A percentile compares a stretch with the other conserved stretches of the same genome.
Conservation (phyloP, 1,140 invertebrate genomes). For the Aphelinus certus region DNA sequence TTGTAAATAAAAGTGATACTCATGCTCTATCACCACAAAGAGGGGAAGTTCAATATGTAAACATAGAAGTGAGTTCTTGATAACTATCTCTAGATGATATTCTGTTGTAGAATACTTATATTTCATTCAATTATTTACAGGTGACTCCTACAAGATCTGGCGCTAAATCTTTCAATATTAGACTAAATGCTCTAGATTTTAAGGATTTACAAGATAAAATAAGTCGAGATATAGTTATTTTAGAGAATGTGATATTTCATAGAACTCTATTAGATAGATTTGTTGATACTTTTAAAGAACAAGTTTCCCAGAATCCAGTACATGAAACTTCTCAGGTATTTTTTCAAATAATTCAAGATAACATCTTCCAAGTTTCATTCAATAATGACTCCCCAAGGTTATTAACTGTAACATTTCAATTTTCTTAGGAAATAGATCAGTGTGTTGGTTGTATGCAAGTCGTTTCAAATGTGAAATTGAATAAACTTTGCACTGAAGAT, state of each 20-base stretch:
- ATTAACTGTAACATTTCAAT: constrained; percentile 29
- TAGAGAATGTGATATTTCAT: constrained; percentile 81
- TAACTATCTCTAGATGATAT: background rate
- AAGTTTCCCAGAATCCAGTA: constrained; percentile 77
- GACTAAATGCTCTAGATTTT: constrained; percentile 82
- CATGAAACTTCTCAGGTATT: constrained; percentile 74
- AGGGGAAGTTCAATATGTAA: constrained; percentile 80
- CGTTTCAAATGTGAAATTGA: constrained; percentile 82
- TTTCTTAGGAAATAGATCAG: constrained; percentile 76
- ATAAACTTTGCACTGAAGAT: constrained; percentile 72
- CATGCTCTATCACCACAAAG: constrained; percentile 74
- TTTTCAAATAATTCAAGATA: constrained; percentile 1
- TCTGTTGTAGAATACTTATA: constrained; percentile 12
- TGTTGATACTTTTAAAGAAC: constrained; percentile 82
- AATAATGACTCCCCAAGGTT: background rate
- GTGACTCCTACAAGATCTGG: constrained; percentile 72
- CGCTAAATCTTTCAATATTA: constrained; percentile 71
- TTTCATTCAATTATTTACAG: constrained; percentile 36
- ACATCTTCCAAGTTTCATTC: constrained; percentile 13
- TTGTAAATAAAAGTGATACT: constrained; percentile 79
- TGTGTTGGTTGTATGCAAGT: constrained; percentile 91
- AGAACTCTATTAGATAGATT: constrained; percentile 85
- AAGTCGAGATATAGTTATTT: constrained; percentile 76
- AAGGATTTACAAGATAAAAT: constrained; percentile 83
- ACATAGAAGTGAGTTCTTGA: constrained; percentile 71